A percentile compares a stretch with the other conserved stretches of the same genome.
phyloP scores from a whole-genome alignment of 2,888 invertebrate genomes.

The Xestia ashworthii region DNA sequence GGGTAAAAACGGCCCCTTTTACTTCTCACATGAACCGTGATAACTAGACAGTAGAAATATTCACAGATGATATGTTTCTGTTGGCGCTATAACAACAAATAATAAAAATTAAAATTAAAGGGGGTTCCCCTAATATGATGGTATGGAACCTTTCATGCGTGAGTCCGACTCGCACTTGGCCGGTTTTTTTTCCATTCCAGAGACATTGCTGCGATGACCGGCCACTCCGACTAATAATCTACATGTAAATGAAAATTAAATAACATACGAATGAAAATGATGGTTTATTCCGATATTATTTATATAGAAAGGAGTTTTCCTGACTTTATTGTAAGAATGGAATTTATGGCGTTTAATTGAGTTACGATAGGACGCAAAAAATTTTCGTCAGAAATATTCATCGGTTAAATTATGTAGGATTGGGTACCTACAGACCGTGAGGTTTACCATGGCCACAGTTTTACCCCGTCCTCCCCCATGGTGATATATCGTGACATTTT shows the following conservation, averaged over 20 bases:
- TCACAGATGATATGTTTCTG: too few species aligned
- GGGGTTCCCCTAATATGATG: too few species aligned
- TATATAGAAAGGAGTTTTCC: constrained; percentile 13
- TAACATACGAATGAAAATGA: constrained; percentile 31
- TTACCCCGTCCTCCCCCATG: too few species aligned
- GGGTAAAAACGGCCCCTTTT: too few species aligned
- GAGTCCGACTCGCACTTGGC: too few species aligned
- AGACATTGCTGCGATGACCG: constrained; percentile 17
- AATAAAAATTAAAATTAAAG: too few species aligned
- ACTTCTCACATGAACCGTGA: too few species aligned
- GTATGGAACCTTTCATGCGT: too few species aligned
- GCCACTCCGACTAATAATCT: constrained; percentile 42
- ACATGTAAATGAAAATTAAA: constrained; percentile 51
- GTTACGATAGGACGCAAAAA: neutral
- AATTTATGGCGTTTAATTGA: neutral
- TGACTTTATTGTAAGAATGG: constrained; percentile 25
- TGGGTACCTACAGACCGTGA: neutral
- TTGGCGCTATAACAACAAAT: too few species aligned
- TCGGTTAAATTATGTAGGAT: neutral
- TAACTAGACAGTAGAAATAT: too few species aligned
- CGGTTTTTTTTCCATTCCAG: neutral
- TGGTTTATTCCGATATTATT: constrained; percentile 31
- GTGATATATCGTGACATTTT: too few species aligned
- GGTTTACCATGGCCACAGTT: too few species aligned
- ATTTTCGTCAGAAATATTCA: neutral